Percentiles rank a stretch among this genome's conserved stretches.
These are phyloP conservation scores for Thoracochromis brauschi DNA, from an alignment of 2,113 vertebrate genomes.

Conservation along the genomic window DNA sequence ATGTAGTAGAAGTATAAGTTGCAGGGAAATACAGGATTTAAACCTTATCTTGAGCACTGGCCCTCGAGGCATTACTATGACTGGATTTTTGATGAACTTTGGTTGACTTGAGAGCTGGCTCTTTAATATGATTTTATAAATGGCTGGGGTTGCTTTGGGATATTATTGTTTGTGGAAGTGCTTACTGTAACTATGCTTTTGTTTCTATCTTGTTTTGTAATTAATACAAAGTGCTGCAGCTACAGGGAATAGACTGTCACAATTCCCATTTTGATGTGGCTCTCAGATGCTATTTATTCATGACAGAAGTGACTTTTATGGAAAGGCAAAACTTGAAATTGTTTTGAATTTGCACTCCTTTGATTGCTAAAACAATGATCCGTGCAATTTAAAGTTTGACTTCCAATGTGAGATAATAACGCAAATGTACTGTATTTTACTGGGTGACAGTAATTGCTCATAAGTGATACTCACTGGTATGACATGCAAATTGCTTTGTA, in stretches of 20 bases:
- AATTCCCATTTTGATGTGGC: not conserved
- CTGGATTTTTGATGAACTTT: not conserved
- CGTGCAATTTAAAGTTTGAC: conserved; percentile 5
- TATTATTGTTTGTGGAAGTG: not conserved
- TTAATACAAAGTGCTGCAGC: not conserved
- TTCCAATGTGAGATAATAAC: conserved; percentile 10
- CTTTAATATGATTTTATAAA: not conserved
- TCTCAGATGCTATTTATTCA: not conserved
- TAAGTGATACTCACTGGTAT: conserved; percentile 33
- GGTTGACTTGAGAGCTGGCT: not conserved
- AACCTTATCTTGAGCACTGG: not conserved
- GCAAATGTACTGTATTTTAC: conserved; percentile 17
- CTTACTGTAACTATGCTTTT: not conserved
- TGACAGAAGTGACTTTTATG: not conserved
- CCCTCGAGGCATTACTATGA: not conserved
- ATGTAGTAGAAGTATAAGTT: not conserved
- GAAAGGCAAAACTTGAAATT: not conserved
- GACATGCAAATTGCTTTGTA: conserved; percentile 35
- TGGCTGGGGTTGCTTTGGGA: not conserved
- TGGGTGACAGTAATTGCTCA: conserved; percentile 42
- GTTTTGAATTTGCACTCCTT: not conserved
- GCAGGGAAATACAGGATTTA: not conserved
- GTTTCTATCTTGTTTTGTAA: not conserved
- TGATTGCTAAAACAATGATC: conserved; percentile 25
- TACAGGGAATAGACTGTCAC: not conserved